A percentile compares a stretch with the other conserved stretches of the same genome.
Conservation (phyloP, 1,140 invertebrate genomes). For the Lethocerus indicus region DNA sequence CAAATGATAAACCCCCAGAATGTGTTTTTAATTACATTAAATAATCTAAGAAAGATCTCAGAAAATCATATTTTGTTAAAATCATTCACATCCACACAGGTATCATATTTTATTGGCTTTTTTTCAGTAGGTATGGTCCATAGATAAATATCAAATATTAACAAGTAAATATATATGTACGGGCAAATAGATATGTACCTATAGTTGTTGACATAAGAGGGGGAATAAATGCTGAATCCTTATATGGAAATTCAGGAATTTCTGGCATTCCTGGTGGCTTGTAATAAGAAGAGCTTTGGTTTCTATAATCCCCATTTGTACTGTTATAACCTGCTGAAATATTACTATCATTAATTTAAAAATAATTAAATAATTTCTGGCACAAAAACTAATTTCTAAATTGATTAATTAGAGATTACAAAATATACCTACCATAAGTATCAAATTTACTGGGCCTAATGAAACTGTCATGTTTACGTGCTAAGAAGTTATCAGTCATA, state of each 20-base stretch:
- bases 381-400: background rate
- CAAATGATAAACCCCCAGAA: no score
- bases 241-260: slow-evolving; percentile 18
- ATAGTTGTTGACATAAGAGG: slow-evolving; percentile 9
- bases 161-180: background rate
- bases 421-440: background rate
- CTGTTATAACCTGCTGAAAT: slow-evolving; percentile 4
- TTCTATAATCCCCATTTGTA: slow-evolving; percentile 12
- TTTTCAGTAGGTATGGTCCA: no score
- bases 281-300: slow-evolving; percentile 14
- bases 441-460: no score
- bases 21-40: no score
- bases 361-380: background rate
- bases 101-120: no score
- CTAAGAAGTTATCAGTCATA: no score
- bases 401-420: background rate
- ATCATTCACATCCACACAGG: no score
- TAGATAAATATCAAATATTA: background rate
- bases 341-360: background rate
- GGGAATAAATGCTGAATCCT: slow-evolving; percentile 14
- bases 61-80: no score
- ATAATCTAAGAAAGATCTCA: no score
- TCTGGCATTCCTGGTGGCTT: slow-evolving; percentile 17
- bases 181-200: no score
- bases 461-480: no score